These are phyloP conservation scores for Aurelia coerulea DNA, from an alignment of 30 jellyfish, hydroid and myxozoan genomes.

Conservation along the genomic window DNA sequence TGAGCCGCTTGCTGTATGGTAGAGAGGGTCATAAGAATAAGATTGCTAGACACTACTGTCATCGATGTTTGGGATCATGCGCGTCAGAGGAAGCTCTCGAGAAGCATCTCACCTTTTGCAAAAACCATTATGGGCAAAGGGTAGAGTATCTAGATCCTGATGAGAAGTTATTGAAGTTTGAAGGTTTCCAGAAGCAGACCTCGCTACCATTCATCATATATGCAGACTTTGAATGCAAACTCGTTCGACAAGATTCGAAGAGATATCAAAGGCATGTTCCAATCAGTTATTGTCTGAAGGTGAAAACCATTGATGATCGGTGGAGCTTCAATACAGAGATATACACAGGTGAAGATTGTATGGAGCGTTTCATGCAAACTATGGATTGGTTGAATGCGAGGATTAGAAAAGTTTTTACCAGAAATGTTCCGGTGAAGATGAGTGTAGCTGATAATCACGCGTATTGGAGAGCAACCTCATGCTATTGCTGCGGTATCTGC, in stretches of 20 bases:
- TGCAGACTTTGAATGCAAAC: conserved; percentile 6
- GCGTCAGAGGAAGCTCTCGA: background rate
- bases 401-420: background rate
- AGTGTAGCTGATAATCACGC: background rate
- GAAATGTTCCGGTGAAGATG: background rate
- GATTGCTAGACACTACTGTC: background rate
- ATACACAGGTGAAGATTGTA: background rate
- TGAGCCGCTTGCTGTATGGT: background rate
- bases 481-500: conserved; percentile 2
- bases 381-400: background rate
- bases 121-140: background rate
- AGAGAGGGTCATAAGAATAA: background rate
- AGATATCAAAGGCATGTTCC: background rate
- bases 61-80: background rate
- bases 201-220: conserved; percentile 2
- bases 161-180: background rate
- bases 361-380: background rate
- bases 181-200: background rate
- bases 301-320: background rate
- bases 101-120: background rate
- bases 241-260: background rate
- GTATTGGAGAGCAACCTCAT: background rate
- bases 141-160: background rate
- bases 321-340: background rate
- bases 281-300: background rate